Percentiles rank a stretch among this genome's conserved stretches.
Conservation (phyloP, 1,140 invertebrate genomes). For the Bombus superbus region DNA sequence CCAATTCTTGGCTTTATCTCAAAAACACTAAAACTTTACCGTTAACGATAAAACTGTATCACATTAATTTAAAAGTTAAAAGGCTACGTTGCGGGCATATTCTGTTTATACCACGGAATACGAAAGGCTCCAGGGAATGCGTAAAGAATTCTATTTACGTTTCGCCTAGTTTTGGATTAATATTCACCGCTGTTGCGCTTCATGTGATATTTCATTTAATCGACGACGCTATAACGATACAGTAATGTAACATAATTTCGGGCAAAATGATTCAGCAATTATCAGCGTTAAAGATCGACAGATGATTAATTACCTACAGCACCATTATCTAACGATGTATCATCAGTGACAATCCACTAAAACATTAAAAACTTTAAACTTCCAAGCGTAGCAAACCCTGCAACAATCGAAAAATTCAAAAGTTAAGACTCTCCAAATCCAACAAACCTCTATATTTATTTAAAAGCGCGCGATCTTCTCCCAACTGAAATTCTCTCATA, state of each 20-base stretch:
- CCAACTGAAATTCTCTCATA: background rate
- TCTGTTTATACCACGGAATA: background rate
- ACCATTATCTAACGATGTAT: too few species aligned
- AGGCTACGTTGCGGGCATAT: too few species aligned
- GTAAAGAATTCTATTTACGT: background rate
- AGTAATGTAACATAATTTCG: background rate
- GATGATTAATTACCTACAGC: background rate
- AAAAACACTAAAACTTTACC: background rate
- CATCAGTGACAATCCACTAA: too few species aligned
- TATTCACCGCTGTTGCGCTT: background rate
- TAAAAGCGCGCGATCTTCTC: background rate
- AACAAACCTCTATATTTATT: too few species aligned
- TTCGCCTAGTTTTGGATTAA: background rate
- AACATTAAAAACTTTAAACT: too few species aligned
- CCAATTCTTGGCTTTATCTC: background rate
- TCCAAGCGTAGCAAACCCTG: too few species aligned
- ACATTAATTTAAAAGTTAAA: background rate
- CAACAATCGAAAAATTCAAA: too few species aligned
- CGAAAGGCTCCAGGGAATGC: background rate
- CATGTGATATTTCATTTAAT: background rate
- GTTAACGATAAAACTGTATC: background rate
- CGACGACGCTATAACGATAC: background rate
- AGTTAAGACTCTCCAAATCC: background rate
- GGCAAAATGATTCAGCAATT: too few species aligned
- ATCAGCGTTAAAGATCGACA: background rate